Percentiles rank a stretch among this genome's conserved stretches.
Conservation (phyloP, 2,888 invertebrate species). For the Synergus gifuensis region DNA sequence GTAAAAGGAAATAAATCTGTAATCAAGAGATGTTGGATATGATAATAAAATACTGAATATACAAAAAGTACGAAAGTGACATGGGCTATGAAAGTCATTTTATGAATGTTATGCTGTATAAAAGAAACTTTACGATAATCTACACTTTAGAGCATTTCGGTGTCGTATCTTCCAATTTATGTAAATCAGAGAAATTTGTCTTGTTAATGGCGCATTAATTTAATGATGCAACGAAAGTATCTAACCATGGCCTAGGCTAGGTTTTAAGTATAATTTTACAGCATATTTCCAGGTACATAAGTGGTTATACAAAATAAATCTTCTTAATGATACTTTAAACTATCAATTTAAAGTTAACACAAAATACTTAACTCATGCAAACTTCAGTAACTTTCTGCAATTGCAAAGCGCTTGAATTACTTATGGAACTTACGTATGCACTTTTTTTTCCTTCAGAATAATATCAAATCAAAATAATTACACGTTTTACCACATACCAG, state of each 20-base stretch:
- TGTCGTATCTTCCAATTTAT: not conserved
- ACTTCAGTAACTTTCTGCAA: not conserved
- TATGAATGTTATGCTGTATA: not conserved
- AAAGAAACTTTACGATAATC: not conserved
- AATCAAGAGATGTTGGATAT: not conserved
- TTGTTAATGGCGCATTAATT: not conserved
- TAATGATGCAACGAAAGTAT: not conserved
- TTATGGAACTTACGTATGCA: too few species aligned
- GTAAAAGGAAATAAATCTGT: not conserved
- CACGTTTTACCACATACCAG: too few species aligned
- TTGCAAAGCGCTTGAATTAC: too few species aligned
- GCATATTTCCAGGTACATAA: not conserved
- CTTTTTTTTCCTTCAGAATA: too few species aligned
- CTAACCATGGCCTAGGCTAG: not conserved
- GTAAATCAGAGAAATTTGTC: not conserved
- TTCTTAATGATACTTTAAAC: not conserved
- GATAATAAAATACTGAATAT: not conserved
- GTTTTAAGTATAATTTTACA: not conserved
- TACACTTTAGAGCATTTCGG: not conserved
- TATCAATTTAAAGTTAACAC: not conserved
- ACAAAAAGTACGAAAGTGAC: not conserved
- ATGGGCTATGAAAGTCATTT: not conserved
- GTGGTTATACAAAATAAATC: not conserved
- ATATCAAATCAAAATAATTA: too few species aligned
- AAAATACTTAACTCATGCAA: not conserved